These are phyloP conservation scores for Mesorhabditis sp. DNA, from an alignment of 2,888 invertebrate genomes.

Conservation along the genomic window DNA sequence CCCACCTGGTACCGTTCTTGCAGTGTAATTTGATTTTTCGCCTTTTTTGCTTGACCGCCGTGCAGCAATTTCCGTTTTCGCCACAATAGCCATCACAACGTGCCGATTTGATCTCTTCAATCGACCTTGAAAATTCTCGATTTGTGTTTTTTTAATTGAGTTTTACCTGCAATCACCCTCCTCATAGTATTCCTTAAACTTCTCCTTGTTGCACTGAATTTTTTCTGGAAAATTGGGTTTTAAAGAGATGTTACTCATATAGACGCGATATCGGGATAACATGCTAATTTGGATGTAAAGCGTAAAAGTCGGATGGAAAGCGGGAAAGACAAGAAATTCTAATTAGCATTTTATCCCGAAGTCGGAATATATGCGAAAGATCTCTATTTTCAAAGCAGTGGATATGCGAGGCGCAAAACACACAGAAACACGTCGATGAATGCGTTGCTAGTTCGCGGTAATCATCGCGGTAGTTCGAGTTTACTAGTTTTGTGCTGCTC, in stretches of 20 bases:
- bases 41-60: conserved; percentile 43
- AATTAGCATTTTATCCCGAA: too few relatives aligned
- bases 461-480: too few relatives aligned
- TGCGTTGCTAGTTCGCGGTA: too few relatives aligned
- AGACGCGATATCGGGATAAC: neutral
- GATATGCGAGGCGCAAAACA: too few relatives aligned
- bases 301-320: too few relatives aligned
- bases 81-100: conserved; percentile 49
- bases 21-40: conserved; percentile 46
- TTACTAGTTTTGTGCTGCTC: too few relatives aligned
- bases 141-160: too few relatives aligned
- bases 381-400: too few relatives aligned
- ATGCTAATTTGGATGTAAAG: too few relatives aligned
- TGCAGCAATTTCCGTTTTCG: conserved; percentile 37
- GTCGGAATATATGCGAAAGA: too few relatives aligned
- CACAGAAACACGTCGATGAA: too few relatives aligned
- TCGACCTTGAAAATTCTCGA: conserved; percentile 19
- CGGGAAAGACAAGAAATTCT: too few relatives aligned
- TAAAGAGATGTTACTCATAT: neutral
- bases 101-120: conserved; percentile 49
- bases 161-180: conserved; percentile 32
- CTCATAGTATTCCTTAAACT: conserved; percentile 34
- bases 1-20: conserved; percentile 39
- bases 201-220: conserved; percentile 46
- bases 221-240: conserved; percentile 27